These are phyloP conservation scores for Tipula confusa DNA, from an alignment of 2,888 invertebrate genomes.

Conservation along the genomic window DNA sequence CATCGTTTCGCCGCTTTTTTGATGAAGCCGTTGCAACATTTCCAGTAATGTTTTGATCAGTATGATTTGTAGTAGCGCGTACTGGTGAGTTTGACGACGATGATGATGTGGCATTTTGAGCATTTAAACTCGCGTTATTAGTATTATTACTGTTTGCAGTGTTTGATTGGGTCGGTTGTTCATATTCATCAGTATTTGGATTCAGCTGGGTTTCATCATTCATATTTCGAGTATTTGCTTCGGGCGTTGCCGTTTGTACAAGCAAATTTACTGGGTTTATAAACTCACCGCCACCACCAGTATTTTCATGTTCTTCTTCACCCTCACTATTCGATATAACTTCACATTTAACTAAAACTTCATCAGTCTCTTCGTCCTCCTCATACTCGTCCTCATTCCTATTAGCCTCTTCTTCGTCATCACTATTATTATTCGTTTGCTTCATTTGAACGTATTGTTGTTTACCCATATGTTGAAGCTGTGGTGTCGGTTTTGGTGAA, in stretches of 20 bases:
- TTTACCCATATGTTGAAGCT: not conserved
- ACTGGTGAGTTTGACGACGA: not conserved
- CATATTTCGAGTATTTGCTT: not conserved
- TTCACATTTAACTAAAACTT: not conserved
- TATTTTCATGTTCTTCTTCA: not conserved
- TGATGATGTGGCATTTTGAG: not conserved
- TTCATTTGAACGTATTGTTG: not conserved
- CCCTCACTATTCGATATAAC: not conserved
- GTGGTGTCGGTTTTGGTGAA: not conserved
- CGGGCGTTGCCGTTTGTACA: not conserved
- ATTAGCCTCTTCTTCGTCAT: not conserved
- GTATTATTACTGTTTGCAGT: not conserved
- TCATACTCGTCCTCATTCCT: not conserved
- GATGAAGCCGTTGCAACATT: not conserved
- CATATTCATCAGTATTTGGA: not conserved
- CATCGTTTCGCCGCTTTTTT: conserved; percentile 10
- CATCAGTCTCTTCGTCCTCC: not conserved
- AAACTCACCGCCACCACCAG: not conserved
- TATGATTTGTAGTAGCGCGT: not conserved
- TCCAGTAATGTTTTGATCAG: not conserved
- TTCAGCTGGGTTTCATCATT: not conserved
- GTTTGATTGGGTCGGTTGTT: conserved; percentile 21
- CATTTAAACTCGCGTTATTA: not conserved
- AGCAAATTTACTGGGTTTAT: conserved; percentile 27
- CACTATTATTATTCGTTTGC: not conserved